These are phyloP conservation scores for Oscheius sp. DNA, from an alignment of 2,888 invertebrate genomes.

Conservation along the genomic window DNA sequence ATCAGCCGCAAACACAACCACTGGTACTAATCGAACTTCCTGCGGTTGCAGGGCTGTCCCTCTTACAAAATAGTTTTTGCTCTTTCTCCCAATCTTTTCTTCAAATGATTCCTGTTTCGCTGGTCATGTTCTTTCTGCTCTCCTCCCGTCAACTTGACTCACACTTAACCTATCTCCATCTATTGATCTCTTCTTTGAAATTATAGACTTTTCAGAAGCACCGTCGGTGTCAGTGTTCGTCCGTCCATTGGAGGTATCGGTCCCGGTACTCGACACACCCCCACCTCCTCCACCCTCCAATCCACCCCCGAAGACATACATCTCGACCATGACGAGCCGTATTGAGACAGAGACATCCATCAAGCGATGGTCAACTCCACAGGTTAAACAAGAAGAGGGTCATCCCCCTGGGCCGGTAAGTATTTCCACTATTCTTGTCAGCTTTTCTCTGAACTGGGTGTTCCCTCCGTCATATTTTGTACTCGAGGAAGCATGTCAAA, in stretches of 20 bases:
- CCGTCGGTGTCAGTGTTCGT: constrained; percentile 49
- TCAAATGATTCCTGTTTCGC: no score
- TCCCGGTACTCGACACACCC: constrained; percentile 40
- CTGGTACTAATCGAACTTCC: no score
- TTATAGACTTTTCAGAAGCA: constrained; percentile 21
- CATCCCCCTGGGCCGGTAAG: constrained; percentile 61
- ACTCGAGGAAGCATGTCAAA: no score
- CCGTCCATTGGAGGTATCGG: constrained; percentile 55
- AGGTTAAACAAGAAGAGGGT: constrained; percentile 55
- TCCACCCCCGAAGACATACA: constrained; percentile 42
- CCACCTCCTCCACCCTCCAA: constrained; percentile 17
- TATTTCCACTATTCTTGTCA: constrained; percentile 4
- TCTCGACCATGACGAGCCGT: constrained; percentile 61
- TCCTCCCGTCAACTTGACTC: no score
- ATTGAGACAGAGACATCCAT: constrained; percentile 56
- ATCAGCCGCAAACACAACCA: no score
- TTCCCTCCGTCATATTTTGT: no score
- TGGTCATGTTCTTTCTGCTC: no score
- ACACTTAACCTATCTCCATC: no score
- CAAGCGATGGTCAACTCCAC: constrained; percentile 60
- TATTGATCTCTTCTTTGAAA: neutral
- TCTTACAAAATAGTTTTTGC: no score
- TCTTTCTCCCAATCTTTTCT: no score
- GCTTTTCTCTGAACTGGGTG: neutral
- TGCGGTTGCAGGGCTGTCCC: no score